These are phyloP conservation scores for Helicoverpa assulta DNA, from an alignment of 2,888 invertebrate species.

Conservation along the genomic window DNA sequence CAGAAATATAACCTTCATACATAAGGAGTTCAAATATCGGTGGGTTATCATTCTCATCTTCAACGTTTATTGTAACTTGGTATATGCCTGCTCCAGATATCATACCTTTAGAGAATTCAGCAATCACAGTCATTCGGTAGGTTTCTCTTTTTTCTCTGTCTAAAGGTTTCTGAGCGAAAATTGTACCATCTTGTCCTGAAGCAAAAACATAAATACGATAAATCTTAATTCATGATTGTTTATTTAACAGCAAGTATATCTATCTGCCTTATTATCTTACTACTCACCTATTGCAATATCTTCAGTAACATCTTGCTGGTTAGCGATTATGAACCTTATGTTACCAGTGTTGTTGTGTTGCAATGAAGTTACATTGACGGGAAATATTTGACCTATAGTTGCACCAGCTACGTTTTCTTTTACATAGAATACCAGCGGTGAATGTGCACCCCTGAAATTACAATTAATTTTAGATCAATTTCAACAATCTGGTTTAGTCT, in stretches of 20 bases:
- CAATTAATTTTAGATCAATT: neutral
- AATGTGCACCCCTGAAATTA: slow-evolving; percentile 91
- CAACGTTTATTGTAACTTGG: slow-evolving; percentile 94
- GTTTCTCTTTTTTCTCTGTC: slow-evolving; percentile 94
- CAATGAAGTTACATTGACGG: slow-evolving; percentile 85
- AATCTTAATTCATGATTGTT: too few relatives aligned
- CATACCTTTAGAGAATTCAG: slow-evolving; percentile 93
- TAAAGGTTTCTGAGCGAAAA: slow-evolving; percentile 94
- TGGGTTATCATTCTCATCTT: slow-evolving; percentile 96
- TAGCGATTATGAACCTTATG: slow-evolving; percentile 94
- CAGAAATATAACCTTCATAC: slow-evolving; percentile 94
- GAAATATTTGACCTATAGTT: slow-evolving; percentile 93
- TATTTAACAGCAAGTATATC: neutral
- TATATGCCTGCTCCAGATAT: slow-evolving; percentile 94
- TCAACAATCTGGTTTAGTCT: neutral
- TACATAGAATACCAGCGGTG: slow-evolving; percentile 93
- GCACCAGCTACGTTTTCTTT: slow-evolving; percentile 94
- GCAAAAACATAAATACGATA: slow-evolving; percentile 31
- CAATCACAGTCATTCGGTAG: slow-evolving; percentile 94
- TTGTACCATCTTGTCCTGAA: slow-evolving; percentile 92
- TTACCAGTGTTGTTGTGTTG: slow-evolving; percentile 82
- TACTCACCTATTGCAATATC: slow-evolving; percentile 93
- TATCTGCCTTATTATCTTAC: neutral
- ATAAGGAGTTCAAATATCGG: slow-evolving; percentile 93
- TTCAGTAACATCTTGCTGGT: slow-evolving; percentile 95